Conservation (phyloP, 2,113 vertebrate genomes). For the Desmodus rotundus region DNA sequence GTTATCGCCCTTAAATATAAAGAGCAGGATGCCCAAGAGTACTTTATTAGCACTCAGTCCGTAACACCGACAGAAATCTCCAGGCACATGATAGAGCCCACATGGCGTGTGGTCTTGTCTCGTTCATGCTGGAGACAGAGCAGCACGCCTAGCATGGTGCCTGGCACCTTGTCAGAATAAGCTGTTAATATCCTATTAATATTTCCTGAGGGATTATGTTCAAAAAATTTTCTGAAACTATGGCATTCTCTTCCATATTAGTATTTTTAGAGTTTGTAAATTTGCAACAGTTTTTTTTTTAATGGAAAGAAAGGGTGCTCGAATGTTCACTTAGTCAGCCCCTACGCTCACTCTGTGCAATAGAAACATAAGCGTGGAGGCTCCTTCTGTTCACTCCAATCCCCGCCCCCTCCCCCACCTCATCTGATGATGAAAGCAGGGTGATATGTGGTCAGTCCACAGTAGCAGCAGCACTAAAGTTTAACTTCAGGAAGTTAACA, state of each 20-base stretch:
- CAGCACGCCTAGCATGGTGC: background rate
- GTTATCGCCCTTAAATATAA: background rate
- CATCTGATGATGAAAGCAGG: background rate
- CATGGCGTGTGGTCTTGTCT: background rate
- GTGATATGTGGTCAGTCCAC: conserved; percentile 17
- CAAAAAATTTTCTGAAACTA: background rate
- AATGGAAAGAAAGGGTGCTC: background rate
- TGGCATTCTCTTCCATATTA: background rate
- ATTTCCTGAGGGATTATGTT: background rate
- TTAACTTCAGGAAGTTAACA: conserved; percentile 38
- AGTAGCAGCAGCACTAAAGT: background rate
- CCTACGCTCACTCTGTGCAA: background rate
- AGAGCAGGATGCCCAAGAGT: background rate
- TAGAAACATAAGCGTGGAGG: background rate
- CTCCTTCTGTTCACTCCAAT: background rate
- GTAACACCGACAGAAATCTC: background rate
- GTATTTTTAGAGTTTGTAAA: background rate
- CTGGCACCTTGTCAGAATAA: background rate
- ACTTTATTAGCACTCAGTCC: background rate
- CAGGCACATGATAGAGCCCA: background rate
- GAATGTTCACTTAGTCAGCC: background rate
- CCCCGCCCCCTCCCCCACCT: background rate
- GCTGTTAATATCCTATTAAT: background rate
- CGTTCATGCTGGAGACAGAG: background rate
- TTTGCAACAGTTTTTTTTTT: background rate